Evolutionary conservation across 2,113 vertebrate genomes (phyloP), one percentile per base, ranked within the genome.

Genomic region (Apodemus speciosus): DNA sequence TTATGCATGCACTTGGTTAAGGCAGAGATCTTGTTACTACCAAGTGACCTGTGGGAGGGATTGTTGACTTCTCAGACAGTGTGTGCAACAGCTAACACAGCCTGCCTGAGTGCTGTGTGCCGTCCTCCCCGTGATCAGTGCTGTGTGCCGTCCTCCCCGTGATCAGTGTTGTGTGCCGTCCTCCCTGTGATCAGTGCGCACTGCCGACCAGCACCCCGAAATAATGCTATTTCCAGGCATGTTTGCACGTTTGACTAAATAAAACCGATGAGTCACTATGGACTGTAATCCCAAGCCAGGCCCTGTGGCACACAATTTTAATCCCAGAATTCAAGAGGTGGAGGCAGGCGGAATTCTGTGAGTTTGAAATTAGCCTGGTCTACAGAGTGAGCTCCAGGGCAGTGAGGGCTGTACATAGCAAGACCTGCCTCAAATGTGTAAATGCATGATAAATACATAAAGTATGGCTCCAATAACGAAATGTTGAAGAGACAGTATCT

Each of bases 201-300:
- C 16, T 91, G 40, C 35, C 60, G 23, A 85, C 73, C 27, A 25
- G 10, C 32, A 79, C 2, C 30, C n/a, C 9, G 69, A 79, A 75
- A 51, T 68, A 75, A 43, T 76, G 85, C 35, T 71, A 30, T 76
- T 93, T 71, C n/a, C 18, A 85, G 43, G 64, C n/a, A 11, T 38
- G 40, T 80, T 85, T 90, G 68, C 56, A 62, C 18, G 21, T 89
- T 62, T 88, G n/a, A 84, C 49, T 71, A 71, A 90, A 85, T 86
- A 53, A 88, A 93, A 40, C 46, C 89, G 51, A 88, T 53, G 35
- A 66, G 10, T 43, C 86, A 46, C 89, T 53, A 93, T 72, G 88
- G 64, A 56, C 4, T 85, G 3, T 68, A 64, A 60, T 80, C 43
- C 13, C 80, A 62, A 83, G 35, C 6, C 21, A 38, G 56, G 30